These are phyloP conservation scores for Alexandromys fortis DNA, from an alignment of 2,113 vertebrate genomes.

Conservation along the genomic window DNA sequence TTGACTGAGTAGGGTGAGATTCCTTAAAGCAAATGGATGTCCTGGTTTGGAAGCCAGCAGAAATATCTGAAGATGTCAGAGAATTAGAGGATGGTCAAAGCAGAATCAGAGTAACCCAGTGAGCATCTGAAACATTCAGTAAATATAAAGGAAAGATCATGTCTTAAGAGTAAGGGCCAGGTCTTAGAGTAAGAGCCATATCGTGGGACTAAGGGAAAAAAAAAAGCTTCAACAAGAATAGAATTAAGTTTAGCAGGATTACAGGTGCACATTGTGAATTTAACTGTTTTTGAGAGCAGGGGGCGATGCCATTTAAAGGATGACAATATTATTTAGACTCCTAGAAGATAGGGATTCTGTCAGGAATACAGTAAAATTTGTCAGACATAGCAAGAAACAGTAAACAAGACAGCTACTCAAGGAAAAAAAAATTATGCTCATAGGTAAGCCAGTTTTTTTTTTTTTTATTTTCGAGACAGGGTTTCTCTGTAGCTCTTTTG, in stretches of 20 bases:
- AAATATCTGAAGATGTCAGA: not conserved
- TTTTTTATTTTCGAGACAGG: too few species aligned
- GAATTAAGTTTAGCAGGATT: not conserved
- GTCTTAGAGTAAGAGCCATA: not conserved
- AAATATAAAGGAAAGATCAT: not conserved
- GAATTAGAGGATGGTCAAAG: not conserved
- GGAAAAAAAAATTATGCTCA: not conserved
- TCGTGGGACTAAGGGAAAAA: not conserved
- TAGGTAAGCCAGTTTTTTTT: not conserved
- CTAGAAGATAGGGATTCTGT: not conserved
- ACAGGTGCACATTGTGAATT: not conserved
- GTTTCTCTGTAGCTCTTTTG: too few species aligned
- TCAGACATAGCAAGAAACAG: not conserved
- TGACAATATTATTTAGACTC: not conserved
- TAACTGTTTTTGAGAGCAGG: not conserved
- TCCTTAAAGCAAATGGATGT: not conserved
- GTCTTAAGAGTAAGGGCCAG: slow-evolving; percentile 1
- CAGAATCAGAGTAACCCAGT: not conserved
- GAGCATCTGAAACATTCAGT: not conserved
- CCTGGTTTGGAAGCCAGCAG: not conserved
- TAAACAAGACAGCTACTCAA: slow-evolving; percentile 4
- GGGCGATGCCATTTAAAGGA: not conserved
- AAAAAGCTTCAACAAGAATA: not conserved
- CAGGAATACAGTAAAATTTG: slow-evolving; percentile 4
- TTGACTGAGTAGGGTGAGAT: not conserved